phyloP scores from a whole-genome alignment of 1,140 invertebrate species.

The Bombus superbus region DNA sequence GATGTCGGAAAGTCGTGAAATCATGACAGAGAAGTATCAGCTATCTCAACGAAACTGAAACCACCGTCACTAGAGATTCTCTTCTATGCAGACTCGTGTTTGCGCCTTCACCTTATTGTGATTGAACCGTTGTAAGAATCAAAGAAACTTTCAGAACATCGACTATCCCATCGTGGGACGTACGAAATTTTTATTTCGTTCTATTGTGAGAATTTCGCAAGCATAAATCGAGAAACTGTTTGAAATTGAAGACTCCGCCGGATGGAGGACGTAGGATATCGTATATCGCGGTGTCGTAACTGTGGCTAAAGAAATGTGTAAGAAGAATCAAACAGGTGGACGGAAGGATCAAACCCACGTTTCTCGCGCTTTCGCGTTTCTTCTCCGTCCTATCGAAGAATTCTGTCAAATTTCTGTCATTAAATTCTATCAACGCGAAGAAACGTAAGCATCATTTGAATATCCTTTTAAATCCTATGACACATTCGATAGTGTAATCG shows the following conservation, averaged over 20 bases:
- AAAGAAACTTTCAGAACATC: neutral
- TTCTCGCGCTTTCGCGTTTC: neutral
- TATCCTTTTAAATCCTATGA: neutral
- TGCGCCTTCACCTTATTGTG: neutral
- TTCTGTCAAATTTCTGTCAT: neutral
- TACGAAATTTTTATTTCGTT: neutral
- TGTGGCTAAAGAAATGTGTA: conserved; percentile 33
- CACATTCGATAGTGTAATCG: neutral
- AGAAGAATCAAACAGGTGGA: conserved; percentile 60
- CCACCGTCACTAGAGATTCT: too few species aligned
- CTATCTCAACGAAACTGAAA: neutral
- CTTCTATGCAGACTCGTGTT: neutral
- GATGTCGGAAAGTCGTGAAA: neutral
- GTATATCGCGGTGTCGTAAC: neutral
- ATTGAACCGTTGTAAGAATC: too few species aligned
- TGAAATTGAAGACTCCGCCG: neutral
- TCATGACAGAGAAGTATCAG: conserved; percentile 42
- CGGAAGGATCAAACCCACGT: neutral
- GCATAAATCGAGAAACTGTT: neutral
- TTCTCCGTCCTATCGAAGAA: neutral
- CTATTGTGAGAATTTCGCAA: neutral
- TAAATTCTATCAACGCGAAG: neutral
- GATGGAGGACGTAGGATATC: too few species aligned
- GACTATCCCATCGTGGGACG: neutral
- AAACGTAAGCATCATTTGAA: conserved; percentile 26